Percentiles rank a stretch among this genome's conserved stretches.
Conservation (phyloP, 2,797 vertebrate species). For the Pseudochirops corinnae region DNA sequence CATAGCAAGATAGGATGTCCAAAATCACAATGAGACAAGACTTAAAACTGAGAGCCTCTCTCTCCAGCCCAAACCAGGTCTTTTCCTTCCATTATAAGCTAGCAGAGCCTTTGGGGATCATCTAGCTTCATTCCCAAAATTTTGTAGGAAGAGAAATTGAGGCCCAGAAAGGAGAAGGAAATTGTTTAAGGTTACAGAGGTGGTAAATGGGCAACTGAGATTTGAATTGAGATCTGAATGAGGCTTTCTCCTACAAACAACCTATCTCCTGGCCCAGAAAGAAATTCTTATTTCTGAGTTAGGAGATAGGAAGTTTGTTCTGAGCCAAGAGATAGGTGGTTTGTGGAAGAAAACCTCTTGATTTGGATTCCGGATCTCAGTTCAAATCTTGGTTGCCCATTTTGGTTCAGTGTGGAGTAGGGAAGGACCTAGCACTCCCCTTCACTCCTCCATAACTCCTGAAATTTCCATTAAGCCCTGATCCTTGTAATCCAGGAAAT, state of each 20-base stretch:
- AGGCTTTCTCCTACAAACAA: no score
- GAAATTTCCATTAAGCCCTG: slow-evolving; percentile 97
- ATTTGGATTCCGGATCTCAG: background rate
- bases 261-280: background rate
- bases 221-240: background rate
- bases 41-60: background rate
- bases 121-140: background rate
- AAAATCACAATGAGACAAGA: background rate
- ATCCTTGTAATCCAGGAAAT: slow-evolving; percentile 97
- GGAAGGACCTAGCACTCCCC: background rate
- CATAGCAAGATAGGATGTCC: background rate
- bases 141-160: no score
- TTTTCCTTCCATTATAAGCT: background rate
- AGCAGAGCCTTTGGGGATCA: background rate
- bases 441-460: slow-evolving; percentile 89
- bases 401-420: background rate
- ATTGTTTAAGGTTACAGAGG: background rate
- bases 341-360: background rate
- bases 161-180: background rate
- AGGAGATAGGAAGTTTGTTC: no score
- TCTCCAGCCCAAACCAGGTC: background rate
- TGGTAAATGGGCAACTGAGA: background rate
- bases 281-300: background rate
- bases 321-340: background rate
- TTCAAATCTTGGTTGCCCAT: background rate